A percentile compares a stretch with the other conserved stretches of the same genome.
phyloP scores from a whole-genome alignment of 2,113 vertebrate species.

The Andinoacara biseriatus region DNA sequence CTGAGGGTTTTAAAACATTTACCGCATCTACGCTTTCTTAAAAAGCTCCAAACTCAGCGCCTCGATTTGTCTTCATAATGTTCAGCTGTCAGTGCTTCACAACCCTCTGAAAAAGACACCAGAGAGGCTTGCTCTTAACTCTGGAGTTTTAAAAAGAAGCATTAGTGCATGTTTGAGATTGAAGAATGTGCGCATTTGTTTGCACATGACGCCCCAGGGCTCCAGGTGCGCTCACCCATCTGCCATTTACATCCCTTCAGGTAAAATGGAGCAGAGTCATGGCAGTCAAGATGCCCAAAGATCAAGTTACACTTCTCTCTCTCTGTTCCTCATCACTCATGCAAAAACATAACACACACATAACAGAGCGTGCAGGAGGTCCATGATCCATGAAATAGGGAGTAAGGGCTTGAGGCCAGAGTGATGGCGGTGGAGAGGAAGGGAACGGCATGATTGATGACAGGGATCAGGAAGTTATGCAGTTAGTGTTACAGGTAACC shows the following conservation, averaged over 20 bases:
- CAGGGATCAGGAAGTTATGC: conserved; percentile 48
- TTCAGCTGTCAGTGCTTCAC: conserved; percentile 64
- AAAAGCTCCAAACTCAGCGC: conserved; percentile 27
- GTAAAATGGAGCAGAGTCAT: conserved; percentile 48
- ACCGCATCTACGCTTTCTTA: conserved; percentile 35
- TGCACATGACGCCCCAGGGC: conserved; percentile 25
- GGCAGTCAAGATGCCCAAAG: conserved; percentile 53
- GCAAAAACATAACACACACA: conserved; percentile 38
- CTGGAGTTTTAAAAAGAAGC: conserved; percentile 21
- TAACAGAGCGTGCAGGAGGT: conserved; percentile 58
- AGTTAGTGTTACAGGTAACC: conserved; percentile 61
- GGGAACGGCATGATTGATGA: conserved; percentile 71
- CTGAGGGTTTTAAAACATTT: conserved; percentile 1
- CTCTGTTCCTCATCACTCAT: conserved; percentile 50
- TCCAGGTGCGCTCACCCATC: conserved; percentile 71
- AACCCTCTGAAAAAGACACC: conserved; percentile 49
- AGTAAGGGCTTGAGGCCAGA: conserved; percentile 69
- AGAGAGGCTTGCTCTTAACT: conserved; percentile 41
- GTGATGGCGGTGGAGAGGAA: conserved; percentile 50
- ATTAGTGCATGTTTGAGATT: conserved; percentile 26
- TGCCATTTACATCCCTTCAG: conserved; percentile 58
- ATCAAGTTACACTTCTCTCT: conserved; percentile 62
- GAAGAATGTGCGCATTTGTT: not conserved
- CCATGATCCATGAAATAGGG: conserved; percentile 78
- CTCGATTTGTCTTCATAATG: conserved; percentile 69